phyloP scores from a whole-genome alignment of 1,140 invertebrate species.

The Conopomorpha cramerella region DNA sequence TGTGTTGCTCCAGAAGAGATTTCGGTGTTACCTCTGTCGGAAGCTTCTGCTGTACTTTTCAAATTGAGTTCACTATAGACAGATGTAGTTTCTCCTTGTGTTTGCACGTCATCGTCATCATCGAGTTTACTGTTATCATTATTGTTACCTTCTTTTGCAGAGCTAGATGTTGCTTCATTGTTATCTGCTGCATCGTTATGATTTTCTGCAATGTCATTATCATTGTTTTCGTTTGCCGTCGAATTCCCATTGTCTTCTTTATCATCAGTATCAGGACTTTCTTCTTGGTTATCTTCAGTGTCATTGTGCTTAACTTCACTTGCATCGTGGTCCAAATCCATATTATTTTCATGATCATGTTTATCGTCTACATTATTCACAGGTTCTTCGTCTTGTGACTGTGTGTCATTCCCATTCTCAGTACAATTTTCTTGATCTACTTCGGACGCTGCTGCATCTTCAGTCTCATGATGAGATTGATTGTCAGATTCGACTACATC shows the following conservation, averaged over 20 bases:
- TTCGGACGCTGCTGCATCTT: no score
- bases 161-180: slow-evolving; percentile 7
- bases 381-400: slow-evolving; percentile 4
- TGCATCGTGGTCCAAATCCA: slow-evolving; percentile 10
- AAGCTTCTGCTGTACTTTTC: slow-evolving; percentile 29
- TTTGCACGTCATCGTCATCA: slow-evolving; percentile 50
- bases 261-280: slow-evolving; percentile 2
- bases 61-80: slow-evolving; percentile 44
- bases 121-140: slow-evolving; percentile 41
- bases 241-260: no score
- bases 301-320: slow-evolving; percentile 7
- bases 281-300: slow-evolving; percentile 7
- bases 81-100: slow-evolving; percentile 37
- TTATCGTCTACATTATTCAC: slow-evolving; percentile 13
- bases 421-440: slow-evolving; percentile 4
- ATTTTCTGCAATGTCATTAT: slow-evolving; percentile 5
- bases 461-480: slow-evolving; percentile 6
- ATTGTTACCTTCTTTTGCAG: slow-evolving; percentile 35
- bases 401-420: no score
- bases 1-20: slow-evolving; percentile 41
- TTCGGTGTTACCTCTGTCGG: slow-evolving; percentile 34
- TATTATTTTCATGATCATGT: slow-evolving; percentile 22
- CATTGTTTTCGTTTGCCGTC: no score
- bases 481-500: slow-evolving; percentile 8
- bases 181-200: slow-evolving; percentile 8